Conservation (phyloP, 2,797 vertebrate genomes). For the Myotis myotis region DNA sequence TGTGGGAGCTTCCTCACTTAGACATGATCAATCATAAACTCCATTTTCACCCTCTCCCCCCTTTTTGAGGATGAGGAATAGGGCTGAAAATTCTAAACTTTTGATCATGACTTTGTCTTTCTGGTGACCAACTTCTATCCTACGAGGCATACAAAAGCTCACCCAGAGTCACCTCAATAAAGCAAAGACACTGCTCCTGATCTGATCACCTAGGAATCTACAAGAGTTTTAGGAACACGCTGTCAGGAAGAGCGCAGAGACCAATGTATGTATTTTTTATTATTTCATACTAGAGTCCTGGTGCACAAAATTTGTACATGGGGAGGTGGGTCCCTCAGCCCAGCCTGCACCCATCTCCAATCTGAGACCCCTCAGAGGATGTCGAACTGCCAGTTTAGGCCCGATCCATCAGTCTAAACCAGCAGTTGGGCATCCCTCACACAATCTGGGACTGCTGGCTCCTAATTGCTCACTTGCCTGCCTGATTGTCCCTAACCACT, state of each 20-base stretch:
- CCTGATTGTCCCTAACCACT: too few species aligned
- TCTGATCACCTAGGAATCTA: not conserved
- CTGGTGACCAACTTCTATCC: not conserved
- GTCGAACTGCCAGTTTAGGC: too few species aligned
- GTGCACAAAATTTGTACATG: too few species aligned
- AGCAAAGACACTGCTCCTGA: not conserved
- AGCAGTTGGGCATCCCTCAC: too few species aligned
- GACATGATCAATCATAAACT: not conserved
- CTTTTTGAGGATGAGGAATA: not conserved
- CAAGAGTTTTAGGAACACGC: not conserved
- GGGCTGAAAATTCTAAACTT: not conserved
- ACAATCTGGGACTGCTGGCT: too few species aligned
- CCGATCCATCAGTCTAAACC: too few species aligned
- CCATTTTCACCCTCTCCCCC: not conserved
- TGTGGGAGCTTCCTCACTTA: not conserved
- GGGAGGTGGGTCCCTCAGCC: too few species aligned
- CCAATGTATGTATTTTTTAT: not conserved
- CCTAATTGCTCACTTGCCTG: too few species aligned
- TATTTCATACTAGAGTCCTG: not conserved
- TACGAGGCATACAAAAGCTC: not conserved
- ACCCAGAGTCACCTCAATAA: not conserved
- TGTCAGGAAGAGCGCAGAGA: not conserved
- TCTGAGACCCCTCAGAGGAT: too few species aligned
- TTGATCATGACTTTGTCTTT: not conserved
- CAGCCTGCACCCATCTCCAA: too few species aligned